These are phyloP conservation scores for Hippoglossus stenolepis DNA, from an alignment of 2,113 vertebrate species.

Conservation along the genomic window DNA sequence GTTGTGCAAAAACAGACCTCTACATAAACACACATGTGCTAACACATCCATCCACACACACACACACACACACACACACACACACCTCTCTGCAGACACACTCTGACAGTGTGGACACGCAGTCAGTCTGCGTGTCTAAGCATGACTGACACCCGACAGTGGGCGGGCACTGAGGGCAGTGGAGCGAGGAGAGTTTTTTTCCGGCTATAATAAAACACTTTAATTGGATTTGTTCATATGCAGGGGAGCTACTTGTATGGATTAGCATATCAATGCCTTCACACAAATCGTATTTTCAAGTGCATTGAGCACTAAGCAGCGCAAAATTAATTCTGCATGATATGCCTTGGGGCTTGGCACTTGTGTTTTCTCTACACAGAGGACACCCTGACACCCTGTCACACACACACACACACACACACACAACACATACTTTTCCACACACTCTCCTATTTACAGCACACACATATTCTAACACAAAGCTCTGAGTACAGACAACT, in stretches of 20 bases:
- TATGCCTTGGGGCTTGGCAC: conserved; percentile 76
- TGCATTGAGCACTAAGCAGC: conserved; percentile 85
- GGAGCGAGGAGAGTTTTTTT: conserved; percentile 76
- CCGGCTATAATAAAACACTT: conserved; percentile 84
- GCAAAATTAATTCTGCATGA: conserved; percentile 86
- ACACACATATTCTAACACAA: conserved; percentile 6
- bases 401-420: conserved; percentile 30
- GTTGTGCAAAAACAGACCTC: conserved; percentile 11
- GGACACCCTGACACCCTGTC: conserved; percentile 52
- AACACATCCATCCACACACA: conserved; percentile 2
- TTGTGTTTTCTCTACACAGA: conserved; percentile 44
- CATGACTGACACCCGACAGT: conserved; percentile 75
- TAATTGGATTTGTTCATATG: conserved; percentile 89
- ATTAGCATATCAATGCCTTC: conserved; percentile 88
- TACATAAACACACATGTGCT: neutral
- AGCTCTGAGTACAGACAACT: conserved; percentile 4
- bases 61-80: neutral
- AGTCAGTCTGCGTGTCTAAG: conserved; percentile 63
- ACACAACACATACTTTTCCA: conserved; percentile 17
- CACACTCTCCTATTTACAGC: conserved; percentile 10
- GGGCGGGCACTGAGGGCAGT: conserved; percentile 78
- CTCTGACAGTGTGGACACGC: conserved; percentile 23
- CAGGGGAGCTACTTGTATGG: conserved; percentile 83
- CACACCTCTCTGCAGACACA: neutral
- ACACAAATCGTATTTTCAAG: conserved; percentile 88